Evolutionary conservation across 2,797 vertebrate species (phyloP), one percentile per base, ranked within the genome.

Genomic region (Rhynchonycteris naso): DNA sequence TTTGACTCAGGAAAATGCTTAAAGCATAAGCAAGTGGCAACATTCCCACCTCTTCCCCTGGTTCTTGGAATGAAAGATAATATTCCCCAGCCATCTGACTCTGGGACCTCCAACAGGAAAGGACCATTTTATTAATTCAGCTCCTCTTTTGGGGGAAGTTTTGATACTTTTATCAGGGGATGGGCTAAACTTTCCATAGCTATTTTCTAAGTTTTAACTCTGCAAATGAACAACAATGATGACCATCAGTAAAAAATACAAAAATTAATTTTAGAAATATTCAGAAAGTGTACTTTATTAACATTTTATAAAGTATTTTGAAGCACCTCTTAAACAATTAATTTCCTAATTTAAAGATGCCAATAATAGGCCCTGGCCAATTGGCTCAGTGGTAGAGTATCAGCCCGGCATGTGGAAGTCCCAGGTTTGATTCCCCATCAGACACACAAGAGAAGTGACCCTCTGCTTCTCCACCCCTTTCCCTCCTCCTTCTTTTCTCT

Each of bases 41-140:
- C 22, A 22, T 69, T 91, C 65, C 50, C 43, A 72, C 26, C 24
- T 59, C 50, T 50, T 58, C 8, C 79, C 15, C 21, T 30, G 4
- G 8, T 65, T 92, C 58, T 43, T 50, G 63, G 68, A 85, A 81
- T 69, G 76, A 92, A 93, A 90, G 63, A 63, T 59, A 33, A 82
- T 63, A 80, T 54, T 13, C 33, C 24, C 33, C n/a, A 13, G 61
- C 19, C n/a, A 56, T n/a, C 75, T 35, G 58, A 91, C 43, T 61
- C 24, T 16, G 83, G 33, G 58, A 58, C 69, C 59, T 78, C 93
- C 78, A 61, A 13, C 18, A 71, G 38, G 18, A 26, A 35, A 50
- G 5, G 14, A 50, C 69, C 47, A 22, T 79, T 52, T 78, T 52
- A n/a, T 81, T 28, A 75, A 90, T 74, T 63, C 58, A 58, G 33